Conservation (phyloP, 2,888 invertebrate genomes). For the Dryobotodes eremita region DNA sequence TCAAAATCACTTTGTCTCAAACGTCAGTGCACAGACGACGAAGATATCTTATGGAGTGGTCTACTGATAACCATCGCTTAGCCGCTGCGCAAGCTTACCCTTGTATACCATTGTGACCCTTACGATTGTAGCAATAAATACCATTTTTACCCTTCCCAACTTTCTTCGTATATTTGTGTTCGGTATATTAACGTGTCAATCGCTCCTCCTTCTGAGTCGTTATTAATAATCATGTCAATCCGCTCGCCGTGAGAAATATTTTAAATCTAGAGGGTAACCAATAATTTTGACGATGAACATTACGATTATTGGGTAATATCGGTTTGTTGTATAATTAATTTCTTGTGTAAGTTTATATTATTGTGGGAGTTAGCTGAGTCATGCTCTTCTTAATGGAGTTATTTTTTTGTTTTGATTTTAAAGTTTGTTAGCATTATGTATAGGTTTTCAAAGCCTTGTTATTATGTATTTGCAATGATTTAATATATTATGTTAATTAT, state of each 20-base stretch:
- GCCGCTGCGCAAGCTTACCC: conserved; percentile 71
- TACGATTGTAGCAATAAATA: conserved; percentile 58
- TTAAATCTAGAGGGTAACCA: conserved; percentile 82
- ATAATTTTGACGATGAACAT: conserved; percentile 84
- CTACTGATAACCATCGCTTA: conserved; percentile 82
- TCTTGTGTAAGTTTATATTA: conserved; percentile 81
- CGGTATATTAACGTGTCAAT: conserved; percentile 88
- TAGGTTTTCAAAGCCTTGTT: conserved; percentile 12
- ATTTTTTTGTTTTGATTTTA: conserved; percentile 64
- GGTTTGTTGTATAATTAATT: conserved; percentile 86
- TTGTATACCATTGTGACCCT: conserved; percentile 24
- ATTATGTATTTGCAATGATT: conserved; percentile 42
- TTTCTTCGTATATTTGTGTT: conserved; percentile 64
- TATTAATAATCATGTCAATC: conserved; percentile 89
- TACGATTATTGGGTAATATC: conserved; percentile 87
- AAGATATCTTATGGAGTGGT: conserved; percentile 80
- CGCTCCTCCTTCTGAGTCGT: conserved; percentile 84
- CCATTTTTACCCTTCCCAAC: conserved; percentile 54
- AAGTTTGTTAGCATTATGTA: conserved; percentile 47
- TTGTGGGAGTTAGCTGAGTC: conserved; percentile 85
- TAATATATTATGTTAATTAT: conserved; percentile 14
- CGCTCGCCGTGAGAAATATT: conserved; percentile 87
- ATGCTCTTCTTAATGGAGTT: conserved; percentile 61
- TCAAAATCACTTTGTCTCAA: conserved; percentile 88
- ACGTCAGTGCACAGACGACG: conserved; percentile 77